Evolutionary conservation across 2,113 vertebrate species (phyloP).

Genomic region (Chlamydotis undulata): DNA sequence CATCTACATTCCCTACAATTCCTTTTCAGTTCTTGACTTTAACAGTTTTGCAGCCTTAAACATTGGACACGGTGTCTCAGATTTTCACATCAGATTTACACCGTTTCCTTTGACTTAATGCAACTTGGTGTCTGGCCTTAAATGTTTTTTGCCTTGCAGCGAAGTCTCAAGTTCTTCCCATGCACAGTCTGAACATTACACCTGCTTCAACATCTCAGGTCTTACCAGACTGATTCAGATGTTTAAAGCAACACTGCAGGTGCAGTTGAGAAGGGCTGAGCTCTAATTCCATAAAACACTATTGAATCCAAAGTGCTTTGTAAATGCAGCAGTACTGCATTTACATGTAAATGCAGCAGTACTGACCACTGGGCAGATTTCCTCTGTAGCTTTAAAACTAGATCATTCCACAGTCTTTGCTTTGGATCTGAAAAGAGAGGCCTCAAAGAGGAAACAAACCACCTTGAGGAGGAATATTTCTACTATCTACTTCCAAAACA

Average conservation of each 20-base stretch:
- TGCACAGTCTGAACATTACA: background rate
- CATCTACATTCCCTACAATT: background rate
- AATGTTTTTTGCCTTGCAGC: background rate
- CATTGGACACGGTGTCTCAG: background rate
- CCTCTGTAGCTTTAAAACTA: slow-evolving; percentile 2
- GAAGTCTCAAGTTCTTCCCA: slow-evolving; percentile 3
- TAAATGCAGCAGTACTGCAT: background rate
- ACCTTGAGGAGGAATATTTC: background rate
- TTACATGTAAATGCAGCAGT: background rate
- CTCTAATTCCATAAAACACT: slow-evolving; percentile 11
- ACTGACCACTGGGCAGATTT: background rate
- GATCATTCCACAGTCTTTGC: background rate
- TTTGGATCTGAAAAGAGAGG: slow-evolving; percentile 29
- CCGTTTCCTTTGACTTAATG: background rate
- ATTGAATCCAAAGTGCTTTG: slow-evolving; percentile 12
- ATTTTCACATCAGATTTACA: background rate
- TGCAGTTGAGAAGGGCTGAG: background rate
- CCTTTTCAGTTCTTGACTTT: background rate
- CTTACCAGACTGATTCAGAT: slow-evolving; percentile 2
- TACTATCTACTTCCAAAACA: background rate
- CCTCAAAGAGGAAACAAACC: slow-evolving; percentile 1
- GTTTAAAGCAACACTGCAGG: slow-evolving; percentile 16
- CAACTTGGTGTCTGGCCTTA: background rate
- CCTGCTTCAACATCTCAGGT: slow-evolving; percentile 10
- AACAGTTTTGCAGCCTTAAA: background rate